Conservation (phyloP, 2,113 vertebrate species). For the Trichechus manatus region DNA sequence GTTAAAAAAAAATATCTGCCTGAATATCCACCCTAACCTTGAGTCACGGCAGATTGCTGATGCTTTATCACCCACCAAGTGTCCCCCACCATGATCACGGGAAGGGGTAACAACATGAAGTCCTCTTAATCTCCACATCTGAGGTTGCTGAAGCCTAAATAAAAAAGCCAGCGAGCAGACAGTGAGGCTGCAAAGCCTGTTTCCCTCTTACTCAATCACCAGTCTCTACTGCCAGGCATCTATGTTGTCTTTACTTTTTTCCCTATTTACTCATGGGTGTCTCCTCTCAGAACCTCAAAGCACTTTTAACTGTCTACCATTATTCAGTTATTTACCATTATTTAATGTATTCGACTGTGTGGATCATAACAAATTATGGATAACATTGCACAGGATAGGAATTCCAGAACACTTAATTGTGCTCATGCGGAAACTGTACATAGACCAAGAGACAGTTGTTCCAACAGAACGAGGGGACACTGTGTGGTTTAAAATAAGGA, state of each 20-base stretch:
- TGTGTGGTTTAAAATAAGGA: no score
- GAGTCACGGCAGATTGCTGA: neutral
- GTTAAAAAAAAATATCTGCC: constrained; percentile 52
- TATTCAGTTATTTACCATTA: neutral
- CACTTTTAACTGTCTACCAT: neutral
- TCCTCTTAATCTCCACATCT: neutral
- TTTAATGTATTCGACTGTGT: no score
- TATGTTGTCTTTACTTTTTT: neutral
- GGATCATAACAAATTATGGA: no score
- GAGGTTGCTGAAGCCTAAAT: neutral
- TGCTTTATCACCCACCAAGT: neutral
- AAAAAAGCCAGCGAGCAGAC: neutral
- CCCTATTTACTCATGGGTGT: neutral
- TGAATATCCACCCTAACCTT: constrained; percentile 31
- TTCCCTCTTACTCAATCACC: neutral
- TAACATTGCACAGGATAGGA: no score
- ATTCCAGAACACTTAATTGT: no score
- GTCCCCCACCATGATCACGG: neutral
- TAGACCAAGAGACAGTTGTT: no score
- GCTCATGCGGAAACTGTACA: no score
- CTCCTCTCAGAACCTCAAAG: neutral
- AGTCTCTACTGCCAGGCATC: neutral
- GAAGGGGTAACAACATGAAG: neutral
- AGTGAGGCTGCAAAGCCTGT: neutral
- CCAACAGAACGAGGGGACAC: no score